A percentile compares a stretch with the other conserved stretches of the same genome.
phyloP scores from a whole-genome alignment of 2,888 invertebrate species.

The Leucophenga maculata region DNA sequence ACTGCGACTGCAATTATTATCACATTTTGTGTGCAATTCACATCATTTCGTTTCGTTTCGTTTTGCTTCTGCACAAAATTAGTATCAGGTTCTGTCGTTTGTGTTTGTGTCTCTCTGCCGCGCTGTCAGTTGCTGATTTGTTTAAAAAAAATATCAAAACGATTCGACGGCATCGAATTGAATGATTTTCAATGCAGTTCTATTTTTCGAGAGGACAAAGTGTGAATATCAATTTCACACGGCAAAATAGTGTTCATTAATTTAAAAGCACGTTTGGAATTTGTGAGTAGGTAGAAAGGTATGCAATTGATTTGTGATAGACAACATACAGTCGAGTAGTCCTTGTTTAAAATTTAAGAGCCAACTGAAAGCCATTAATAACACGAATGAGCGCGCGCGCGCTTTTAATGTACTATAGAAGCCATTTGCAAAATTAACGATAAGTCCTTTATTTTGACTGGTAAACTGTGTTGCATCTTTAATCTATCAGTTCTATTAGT shows the following conservation, averaged over 20 bases:
- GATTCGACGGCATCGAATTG: background rate
- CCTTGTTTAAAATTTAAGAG: background rate
- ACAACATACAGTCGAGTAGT: background rate
- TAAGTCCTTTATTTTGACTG: too few species aligned
- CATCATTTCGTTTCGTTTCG: background rate
- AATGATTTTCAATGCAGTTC: constrained; percentile 5
- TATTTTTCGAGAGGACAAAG: background rate
- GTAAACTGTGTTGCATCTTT: too few species aligned
- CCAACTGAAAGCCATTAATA: background rate
- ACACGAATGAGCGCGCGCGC: too few species aligned
- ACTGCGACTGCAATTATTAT: constrained; percentile 37
- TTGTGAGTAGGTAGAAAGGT: background rate
- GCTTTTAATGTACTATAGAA: too few species aligned
- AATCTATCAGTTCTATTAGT: too few species aligned
- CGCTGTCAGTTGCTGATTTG: background rate
- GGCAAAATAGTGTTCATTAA: too few species aligned
- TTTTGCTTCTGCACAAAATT: background rate
- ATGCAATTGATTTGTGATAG: background rate
- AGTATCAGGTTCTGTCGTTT: background rate
- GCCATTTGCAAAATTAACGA: constrained; percentile 3
- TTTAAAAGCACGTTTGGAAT: too few species aligned
- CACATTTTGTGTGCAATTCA: constrained; percentile 26
- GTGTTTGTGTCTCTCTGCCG: background rate
- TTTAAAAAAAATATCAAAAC: too few species aligned
- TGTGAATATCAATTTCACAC: too few species aligned